These are phyloP conservation scores for Phymorhynchus buccinoides DNA, from an alignment of 1,140 invertebrate genomes.

Conservation along the genomic window DNA sequence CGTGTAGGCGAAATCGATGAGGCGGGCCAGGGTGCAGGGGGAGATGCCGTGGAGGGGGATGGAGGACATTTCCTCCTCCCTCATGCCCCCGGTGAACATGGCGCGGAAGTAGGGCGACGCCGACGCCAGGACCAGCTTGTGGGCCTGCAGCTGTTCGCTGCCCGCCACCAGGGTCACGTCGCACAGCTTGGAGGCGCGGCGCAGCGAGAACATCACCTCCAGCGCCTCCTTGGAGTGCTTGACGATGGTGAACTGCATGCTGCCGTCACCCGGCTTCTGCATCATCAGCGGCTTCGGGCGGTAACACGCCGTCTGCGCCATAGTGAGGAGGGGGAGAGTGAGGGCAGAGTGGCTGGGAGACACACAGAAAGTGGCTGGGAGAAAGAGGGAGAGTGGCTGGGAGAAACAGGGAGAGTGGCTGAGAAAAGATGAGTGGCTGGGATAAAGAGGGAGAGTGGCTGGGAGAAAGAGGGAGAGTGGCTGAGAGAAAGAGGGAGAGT, in stretches of 20 bases:
- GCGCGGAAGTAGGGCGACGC: constrained; percentile 83
- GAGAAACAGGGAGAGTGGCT: no score
- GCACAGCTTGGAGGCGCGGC: constrained; percentile 89
- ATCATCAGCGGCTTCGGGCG: constrained; percentile 63
- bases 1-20: constrained; percentile 93
- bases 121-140: constrained; percentile 72
- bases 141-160: constrained; percentile 65
- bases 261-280: constrained; percentile 75
- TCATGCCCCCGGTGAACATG: constrained; percentile 95
- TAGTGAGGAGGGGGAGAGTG: constrained; percentile 11
- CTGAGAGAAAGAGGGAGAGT: no score
- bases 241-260: constrained; percentile 89
- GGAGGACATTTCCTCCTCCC: constrained; percentile 88
- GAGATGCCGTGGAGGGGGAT: constrained; percentile 90
- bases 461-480: no score
- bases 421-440: no score
- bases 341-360: not conserved
- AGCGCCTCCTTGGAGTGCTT: constrained; percentile 89
- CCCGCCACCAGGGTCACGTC: constrained; percentile 70
- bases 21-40: constrained; percentile 85
- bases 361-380: not conserved
- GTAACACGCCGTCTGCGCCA: constrained; percentile 59
- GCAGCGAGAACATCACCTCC: constrained; percentile 91
- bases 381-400: not conserved
- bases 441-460: no score